Evolutionary conservation across 2,888 invertebrate genomes (phyloP).

Genomic region (Lamellibrachia columna): DNA sequence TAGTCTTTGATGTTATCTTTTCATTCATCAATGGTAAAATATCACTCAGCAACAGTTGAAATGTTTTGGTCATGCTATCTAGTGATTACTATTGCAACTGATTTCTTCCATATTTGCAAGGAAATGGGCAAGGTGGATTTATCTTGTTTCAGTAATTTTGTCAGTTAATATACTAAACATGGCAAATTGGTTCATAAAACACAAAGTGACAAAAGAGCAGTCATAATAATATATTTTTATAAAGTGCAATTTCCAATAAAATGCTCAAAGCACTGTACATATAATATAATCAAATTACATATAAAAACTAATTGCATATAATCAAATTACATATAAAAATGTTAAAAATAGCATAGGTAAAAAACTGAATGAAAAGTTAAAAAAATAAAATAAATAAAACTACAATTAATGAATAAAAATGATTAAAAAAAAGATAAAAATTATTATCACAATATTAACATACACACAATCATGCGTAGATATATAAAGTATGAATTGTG

Average conservation of each 20-base stretch:
- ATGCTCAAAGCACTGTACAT: neutral
- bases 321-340: no score
- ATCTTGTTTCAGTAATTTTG: neutral
- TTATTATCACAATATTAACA: no score
- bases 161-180: neutral
- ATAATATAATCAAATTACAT: no score
- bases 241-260: neutral
- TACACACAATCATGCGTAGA: no score
- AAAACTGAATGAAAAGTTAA: no score
- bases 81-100: neutral
- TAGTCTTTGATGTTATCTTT: neutral
- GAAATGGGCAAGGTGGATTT: neutral
- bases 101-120: neutral
- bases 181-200: neutral
- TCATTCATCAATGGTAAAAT: neutral
- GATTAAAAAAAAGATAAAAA: no score
- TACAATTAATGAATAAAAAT: no score
- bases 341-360: no score
- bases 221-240: neutral
- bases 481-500: no score
- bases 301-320: no score
- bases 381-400: no score
- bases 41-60: neutral
- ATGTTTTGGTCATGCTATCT: neutral
- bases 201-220: neutral